phyloP scores from a whole-genome alignment of 2,797 vertebrate species.

The Lepidocolaptes lacrymiger region DNA sequence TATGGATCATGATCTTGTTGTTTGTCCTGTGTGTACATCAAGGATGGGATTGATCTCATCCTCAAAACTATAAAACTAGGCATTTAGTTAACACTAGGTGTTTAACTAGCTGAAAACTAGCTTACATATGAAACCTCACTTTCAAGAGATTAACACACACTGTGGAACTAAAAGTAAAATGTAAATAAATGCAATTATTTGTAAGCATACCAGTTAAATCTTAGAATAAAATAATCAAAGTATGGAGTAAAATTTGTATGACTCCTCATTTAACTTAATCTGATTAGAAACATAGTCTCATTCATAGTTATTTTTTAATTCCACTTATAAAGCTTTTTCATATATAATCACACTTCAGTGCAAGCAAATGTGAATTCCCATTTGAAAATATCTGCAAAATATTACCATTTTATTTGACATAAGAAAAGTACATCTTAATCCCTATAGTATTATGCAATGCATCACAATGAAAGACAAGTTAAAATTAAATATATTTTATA shows the following conservation, averaged over 20 bases:
- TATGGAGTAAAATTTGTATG: neutral
- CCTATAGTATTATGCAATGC: neutral
- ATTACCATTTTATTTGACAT: neutral
- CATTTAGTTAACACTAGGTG: neutral
- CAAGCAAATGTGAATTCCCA: neutral
- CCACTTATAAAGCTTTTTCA: neutral
- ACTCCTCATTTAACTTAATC: neutral
- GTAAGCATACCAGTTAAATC: neutral
- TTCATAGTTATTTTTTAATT: neutral
- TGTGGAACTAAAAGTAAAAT: neutral
- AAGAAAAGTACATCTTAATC: neutral
- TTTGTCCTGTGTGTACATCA: neutral
- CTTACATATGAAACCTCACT: neutral
- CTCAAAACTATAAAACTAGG: neutral
- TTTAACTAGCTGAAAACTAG: neutral
- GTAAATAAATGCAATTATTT: neutral
- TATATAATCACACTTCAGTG: neutral
- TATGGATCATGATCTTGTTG: neutral
- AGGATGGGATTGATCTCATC: neutral
- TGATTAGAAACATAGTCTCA: neutral
- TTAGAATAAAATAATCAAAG: neutral
- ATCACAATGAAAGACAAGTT: neutral
- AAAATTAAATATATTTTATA: neutral
- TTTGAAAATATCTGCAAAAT: neutral
- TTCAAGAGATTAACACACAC: neutral